Evolutionary conservation across 2,888 invertebrate species (phyloP), one percentile per base, ranked within the genome.

Genomic region (Drosophila acutilabella): DNA sequence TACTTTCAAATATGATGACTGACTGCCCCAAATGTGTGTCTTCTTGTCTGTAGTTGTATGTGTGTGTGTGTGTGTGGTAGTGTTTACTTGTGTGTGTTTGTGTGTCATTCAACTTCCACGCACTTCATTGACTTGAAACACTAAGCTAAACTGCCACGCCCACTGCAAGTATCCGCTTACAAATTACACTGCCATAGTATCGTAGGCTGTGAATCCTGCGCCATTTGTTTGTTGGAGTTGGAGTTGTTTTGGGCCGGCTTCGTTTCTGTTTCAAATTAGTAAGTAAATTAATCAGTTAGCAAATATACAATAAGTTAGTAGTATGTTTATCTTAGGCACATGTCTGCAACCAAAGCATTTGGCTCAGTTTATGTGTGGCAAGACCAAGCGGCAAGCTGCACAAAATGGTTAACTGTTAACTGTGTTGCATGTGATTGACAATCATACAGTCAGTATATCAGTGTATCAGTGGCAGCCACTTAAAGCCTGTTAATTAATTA

Each of bases 181-280:
- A 97, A 95, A 95, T 97, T 97, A 97, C 97, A 97, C 97, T 97
- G 97, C 97, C 97, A 97, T 96, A 96, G 97, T 97, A 97, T 97
- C 97, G 97, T 97, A 97, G 96, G 97, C 96, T 97, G 97, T 96
- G 97, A 97, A 96, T 96, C 97, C 97, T 94, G 95, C 94, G 95
- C 95, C 93, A 89, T 91, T 91, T 92, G 92, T 93, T 95, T 92
- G 93, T 95, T 96, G 95, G 93, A 93, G 93, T 93, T 93, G 93
- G 93, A 93, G 93, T 93, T 93, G 93, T 94, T 95, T 95, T 95
- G 95, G 95, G 95, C 95, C 94, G 94, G 96, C 96, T 97, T 97
- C 97, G 96, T 97, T 97, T 97, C 97, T 97, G 94, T 79, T 92
- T 86, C 83, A 26, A 36, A 70, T 61, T 13, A 51, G 7, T 50